These are phyloP conservation scores for Hipparchia semele DNA, from an alignment of 2,888 invertebrate species.

Conservation along the genomic window DNA sequence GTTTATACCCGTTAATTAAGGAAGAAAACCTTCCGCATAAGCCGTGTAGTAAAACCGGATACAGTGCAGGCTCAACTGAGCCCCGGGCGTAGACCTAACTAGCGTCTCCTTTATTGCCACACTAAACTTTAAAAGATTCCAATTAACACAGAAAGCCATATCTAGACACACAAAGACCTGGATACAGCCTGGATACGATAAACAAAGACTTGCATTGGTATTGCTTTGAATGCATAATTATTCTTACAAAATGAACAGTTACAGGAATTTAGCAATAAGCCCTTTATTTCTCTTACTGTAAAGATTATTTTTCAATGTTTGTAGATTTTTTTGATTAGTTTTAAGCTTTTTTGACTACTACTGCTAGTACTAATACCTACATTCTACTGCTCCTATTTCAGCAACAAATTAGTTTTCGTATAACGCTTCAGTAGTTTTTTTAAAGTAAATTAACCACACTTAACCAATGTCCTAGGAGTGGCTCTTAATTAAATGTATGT, in stretches of 20 bases:
- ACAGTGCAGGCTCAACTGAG: constrained; percentile 30
- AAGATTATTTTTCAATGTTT: neutral
- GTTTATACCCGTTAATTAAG: constrained; percentile 33
- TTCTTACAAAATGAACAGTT: neutral
- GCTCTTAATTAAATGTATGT: no score
- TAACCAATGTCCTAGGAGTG: no score
- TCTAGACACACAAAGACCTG: constrained; percentile 20
- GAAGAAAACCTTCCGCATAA: constrained; percentile 29
- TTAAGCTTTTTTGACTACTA: no score
- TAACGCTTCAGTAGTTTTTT: no score
- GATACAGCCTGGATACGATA: constrained; percentile 2
- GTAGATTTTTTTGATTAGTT: neutral
- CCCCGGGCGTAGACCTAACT: constrained; percentile 39
- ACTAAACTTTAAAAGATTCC: constrained; percentile 81
- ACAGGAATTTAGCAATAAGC: neutral
- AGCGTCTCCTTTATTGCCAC: constrained; percentile 64
- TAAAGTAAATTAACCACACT: no score
- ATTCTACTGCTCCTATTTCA: no score
- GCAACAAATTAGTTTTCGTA: no score
- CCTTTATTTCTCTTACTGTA: neutral
- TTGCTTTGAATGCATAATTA: constrained; percentile 13
- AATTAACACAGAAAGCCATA: constrained; percentile 60
- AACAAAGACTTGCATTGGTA: constrained; percentile 9
- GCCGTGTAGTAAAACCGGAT: constrained; percentile 30
- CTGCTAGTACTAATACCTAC: no score